A percentile compares a stretch with the other conserved stretches of the same genome.
These are phyloP conservation scores for Platichthys stellatus DNA, from an alignment of 2,113 vertebrate species.

Conservation along the genomic window DNA sequence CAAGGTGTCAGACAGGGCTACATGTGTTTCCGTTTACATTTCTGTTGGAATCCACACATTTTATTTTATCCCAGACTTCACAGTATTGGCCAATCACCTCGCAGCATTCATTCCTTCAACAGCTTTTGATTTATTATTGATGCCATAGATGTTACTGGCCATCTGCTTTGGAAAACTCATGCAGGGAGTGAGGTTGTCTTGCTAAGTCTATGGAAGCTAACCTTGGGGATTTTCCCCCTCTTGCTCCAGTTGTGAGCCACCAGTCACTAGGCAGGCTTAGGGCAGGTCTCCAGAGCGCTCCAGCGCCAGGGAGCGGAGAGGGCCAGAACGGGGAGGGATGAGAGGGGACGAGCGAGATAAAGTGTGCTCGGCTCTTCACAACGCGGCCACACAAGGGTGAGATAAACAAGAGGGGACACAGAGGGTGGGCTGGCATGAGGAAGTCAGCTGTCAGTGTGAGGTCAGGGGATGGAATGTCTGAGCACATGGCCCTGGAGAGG, in stretches of 20 bases:
- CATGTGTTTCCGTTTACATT: slow-evolving; percentile 72
- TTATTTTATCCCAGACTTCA: slow-evolving; percentile 53
- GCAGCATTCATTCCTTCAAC: slow-evolving; percentile 57
- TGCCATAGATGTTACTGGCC: slow-evolving; percentile 56
- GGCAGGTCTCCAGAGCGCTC: slow-evolving; percentile 62
- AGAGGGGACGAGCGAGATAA: slow-evolving; percentile 68
- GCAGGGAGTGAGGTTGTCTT: slow-evolving; percentile 56
- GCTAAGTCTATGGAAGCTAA: slow-evolving; percentile 64
- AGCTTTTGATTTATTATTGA: slow-evolving; percentile 64
- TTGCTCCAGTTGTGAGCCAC: slow-evolving; percentile 56
- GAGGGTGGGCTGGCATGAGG: slow-evolving; percentile 76
- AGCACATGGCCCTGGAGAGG: slow-evolving; percentile 62
- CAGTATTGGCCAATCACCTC: slow-evolving; percentile 67
- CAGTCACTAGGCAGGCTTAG: slow-evolving; percentile 70
- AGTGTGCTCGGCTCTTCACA: slow-evolving; percentile 63
- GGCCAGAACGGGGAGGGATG: slow-evolving; percentile 55
- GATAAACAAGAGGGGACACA: slow-evolving; percentile 75
- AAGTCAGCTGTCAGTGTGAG: slow-evolving; percentile 83
- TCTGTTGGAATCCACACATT: slow-evolving; percentile 59
- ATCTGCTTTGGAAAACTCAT: slow-evolving; percentile 70
- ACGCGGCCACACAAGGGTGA: slow-evolving; percentile 55
- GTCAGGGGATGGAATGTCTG: slow-evolving; percentile 78
- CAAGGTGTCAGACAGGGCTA: slow-evolving; percentile 54
- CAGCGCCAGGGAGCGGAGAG: slow-evolving; percentile 49
- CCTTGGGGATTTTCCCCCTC: slow-evolving; percentile 57